Conservation (phyloP, 2,113 vertebrate species). For the Paramormyrops kingsleyae region DNA sequence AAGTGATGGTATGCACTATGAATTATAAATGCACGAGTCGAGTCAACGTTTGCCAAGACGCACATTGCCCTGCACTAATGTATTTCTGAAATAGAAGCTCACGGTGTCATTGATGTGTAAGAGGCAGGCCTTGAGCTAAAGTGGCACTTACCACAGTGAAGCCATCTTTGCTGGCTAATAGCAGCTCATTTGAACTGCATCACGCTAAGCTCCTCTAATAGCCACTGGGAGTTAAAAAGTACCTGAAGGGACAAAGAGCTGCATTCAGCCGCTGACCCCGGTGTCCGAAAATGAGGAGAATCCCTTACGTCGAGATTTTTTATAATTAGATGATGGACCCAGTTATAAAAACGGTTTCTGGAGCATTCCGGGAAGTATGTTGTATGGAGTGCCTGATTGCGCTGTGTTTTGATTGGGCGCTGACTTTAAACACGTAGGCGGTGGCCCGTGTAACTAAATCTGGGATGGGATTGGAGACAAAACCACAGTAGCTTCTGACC, state of each 20-base stretch:
- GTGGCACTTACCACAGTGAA: conserved; percentile 18
- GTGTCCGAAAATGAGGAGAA: neutral
- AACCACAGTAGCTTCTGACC: neutral
- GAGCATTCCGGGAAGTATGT: neutral
- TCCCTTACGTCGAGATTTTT: neutral
- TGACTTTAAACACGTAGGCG: neutral
- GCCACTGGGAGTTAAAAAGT: conserved; percentile 13
- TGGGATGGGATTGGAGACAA: neutral
- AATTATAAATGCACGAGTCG: neutral
- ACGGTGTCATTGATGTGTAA: neutral
- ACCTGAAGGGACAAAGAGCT: neutral
- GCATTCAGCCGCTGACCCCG: neutral
- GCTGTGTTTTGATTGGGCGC: neutral
- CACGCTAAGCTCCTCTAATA: conserved; percentile 19
- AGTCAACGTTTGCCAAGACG: neutral
- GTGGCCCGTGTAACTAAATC: neutral
- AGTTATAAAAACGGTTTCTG: neutral
- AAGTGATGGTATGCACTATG: neutral
- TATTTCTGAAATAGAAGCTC: neutral
- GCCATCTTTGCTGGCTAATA: conserved; percentile 27
- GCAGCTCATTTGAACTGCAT: conserved; percentile 25
- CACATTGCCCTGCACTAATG: neutral
- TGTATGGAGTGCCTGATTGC: neutral
- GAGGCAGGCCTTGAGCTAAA: conserved; percentile 11
- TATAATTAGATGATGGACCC: neutral